Percentiles rank a stretch among this genome's conserved stretches.
Conservation (phyloP, 2,888 invertebrate species). For the Drosophila lacicola region DNA sequence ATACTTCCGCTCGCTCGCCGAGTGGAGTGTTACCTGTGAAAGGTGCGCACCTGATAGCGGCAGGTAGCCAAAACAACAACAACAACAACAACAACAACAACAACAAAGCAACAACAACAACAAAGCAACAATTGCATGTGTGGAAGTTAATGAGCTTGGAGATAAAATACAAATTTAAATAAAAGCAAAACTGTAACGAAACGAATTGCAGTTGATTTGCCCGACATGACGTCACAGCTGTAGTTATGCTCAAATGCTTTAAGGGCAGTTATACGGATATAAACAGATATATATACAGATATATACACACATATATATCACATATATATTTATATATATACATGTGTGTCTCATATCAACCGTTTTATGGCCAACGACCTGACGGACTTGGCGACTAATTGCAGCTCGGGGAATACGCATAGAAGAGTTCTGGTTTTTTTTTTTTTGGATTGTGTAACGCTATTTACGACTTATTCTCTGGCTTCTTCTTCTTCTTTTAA, state of each 20-base stretch:
- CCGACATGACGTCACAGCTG: constrained; percentile 59
- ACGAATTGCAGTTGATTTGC: constrained; percentile 35
- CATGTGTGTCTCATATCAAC: background rate
- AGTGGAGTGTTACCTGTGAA: constrained; percentile 27
- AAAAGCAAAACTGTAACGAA: constrained; percentile 64
- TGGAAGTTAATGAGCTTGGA: constrained; percentile 61
- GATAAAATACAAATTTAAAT: constrained; percentile 22
- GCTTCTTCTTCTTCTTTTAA: background rate
- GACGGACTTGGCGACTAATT: constrained; percentile 42
- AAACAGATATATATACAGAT: background rate
- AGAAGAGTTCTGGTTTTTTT: constrained; percentile 10
- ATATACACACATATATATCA: background rate
- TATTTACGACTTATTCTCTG: constrained; percentile 36
- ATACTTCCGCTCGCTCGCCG: constrained; percentile 59
- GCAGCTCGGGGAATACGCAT: constrained; percentile 26
- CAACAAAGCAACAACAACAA: constrained; percentile 6
- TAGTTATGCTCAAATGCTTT: background rate
- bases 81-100: constrained; percentile 21
- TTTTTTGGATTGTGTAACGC: constrained; percentile 35
- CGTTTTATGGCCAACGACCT: constrained; percentile 52
- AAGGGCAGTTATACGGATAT: too few species aligned
- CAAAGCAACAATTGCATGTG: constrained; percentile 58
- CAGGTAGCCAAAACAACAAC: constrained; percentile 22
- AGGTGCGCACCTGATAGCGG: constrained; percentile 48
- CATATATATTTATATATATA: background rate